phyloP scores from a whole-genome alignment of 2,113 vertebrate genomes.

The Barbus barbus region DNA sequence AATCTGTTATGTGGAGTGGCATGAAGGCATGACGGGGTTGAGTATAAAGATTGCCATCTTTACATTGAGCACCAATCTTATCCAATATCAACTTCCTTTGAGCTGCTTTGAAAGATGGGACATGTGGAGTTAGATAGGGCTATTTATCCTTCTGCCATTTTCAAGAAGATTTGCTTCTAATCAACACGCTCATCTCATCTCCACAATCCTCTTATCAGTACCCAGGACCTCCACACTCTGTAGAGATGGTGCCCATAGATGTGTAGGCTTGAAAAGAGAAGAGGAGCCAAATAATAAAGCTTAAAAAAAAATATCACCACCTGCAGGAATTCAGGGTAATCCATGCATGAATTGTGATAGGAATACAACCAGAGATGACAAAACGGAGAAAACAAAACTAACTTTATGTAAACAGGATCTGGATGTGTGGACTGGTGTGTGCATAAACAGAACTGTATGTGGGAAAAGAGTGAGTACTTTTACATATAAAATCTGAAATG shows the following conservation, averaged over 20 bases:
- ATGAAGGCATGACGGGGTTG: not conserved
- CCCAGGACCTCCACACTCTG: constrained; percentile 52
- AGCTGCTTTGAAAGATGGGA: constrained; percentile 20
- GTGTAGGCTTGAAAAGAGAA: constrained; percentile 44
- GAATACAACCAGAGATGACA: constrained; percentile 1
- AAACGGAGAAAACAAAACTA: constrained; percentile 10
- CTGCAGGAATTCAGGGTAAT: constrained; percentile 35
- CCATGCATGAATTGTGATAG: not conserved
- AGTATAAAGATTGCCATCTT: constrained; percentile 26
- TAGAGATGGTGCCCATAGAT: constrained; percentile 59
- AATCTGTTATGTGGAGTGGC: constrained; percentile 37
- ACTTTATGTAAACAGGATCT: constrained; percentile 36
- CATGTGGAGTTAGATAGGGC: constrained; percentile 25
- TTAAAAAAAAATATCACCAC: not conserved
- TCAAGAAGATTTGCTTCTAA: constrained; percentile 30
- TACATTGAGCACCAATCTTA: constrained; percentile 16
- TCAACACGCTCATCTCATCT: constrained; percentile 37
- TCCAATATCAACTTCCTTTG: constrained; percentile 26
- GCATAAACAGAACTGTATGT: not conserved
- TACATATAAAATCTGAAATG: too few species aligned
- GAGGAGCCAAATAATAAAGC: constrained; percentile 43
- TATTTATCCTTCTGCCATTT: constrained; percentile 8
- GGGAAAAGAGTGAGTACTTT: not conserved
- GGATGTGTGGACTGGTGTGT: not conserved
- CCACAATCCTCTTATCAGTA: constrained; percentile 51